These are phyloP conservation scores for Andrena bucephala DNA, from an alignment of 2,888 invertebrate species.

Conservation along the genomic window DNA sequence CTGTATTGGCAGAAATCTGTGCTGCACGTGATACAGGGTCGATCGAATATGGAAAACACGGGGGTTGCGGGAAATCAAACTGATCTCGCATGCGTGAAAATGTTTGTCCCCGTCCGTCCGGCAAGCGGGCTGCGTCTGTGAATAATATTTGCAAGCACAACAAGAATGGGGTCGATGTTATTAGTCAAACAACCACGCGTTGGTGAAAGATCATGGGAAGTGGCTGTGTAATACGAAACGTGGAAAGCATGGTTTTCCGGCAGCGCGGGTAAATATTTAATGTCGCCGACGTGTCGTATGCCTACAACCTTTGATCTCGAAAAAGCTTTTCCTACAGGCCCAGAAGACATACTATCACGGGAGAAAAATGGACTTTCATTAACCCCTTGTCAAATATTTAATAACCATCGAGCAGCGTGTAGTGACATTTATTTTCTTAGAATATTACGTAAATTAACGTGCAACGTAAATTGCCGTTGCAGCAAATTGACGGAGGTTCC, in stretches of 20 bases:
- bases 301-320: not conserved
- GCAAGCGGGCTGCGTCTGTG: constrained; percentile 12
- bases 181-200: constrained; percentile 34
- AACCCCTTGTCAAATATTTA: not conserved
- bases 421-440: not conserved
- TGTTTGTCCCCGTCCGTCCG: constrained; percentile 49
- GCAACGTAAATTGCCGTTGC: not conserved
- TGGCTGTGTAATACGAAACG: constrained; percentile 9
- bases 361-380: not conserved
- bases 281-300: not conserved
- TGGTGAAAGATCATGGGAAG: constrained; percentile 29
- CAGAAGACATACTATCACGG: not conserved
- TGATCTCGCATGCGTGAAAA: constrained; percentile 54
- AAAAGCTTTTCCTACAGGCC: not conserved
- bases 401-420: not conserved
- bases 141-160: constrained; percentile 57
- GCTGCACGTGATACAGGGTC: constrained; percentile 21
- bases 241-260: not conserved
- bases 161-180: constrained; percentile 41
- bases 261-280: constrained; percentile 31
- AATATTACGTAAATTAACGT: not conserved
- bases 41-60: constrained; percentile 54
- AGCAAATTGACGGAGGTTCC: not conserved
- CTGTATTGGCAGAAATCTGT: not conserved
- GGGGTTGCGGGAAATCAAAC: constrained; percentile 48